Evolutionary conservation across 2,797 vertebrate genomes (phyloP), one percentile per base, ranked within the genome.

Genomic region (Cottoperca gobio): DNA sequence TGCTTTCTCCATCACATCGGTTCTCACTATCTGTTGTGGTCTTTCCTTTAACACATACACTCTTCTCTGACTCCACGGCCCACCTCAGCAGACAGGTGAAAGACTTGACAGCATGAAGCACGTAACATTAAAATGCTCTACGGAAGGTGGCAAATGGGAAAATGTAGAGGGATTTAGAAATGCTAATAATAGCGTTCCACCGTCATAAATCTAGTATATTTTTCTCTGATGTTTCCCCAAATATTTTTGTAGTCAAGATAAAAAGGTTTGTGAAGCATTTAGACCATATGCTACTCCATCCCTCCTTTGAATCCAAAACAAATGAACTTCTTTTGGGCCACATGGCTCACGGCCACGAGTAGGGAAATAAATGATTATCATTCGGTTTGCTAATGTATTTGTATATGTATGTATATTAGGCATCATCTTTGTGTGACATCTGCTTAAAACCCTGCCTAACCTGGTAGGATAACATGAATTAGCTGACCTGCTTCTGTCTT

Each of bases 281-380:
- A 61, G 42, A 76, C 79, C 81, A 78, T 73, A 84, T 84, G 81
- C 46, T 65, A 46, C 63, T 12, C 28, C 19, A 83, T 43, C 28
- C 70, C 48, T 76, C 16, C 69, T 78, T 73, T 83, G 65, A 77
- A 84, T 53, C 23, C 40, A 9, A 82, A 79, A 72, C 17, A 50
- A 53, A 73, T 69, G 53, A 58, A 45, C 28, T 73, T 45, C 16
- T 43, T 67, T 69, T 31, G n/a, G 13, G 10, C 45, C 64, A 52
- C 49, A 39, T 73, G 67, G 39, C 70, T 48, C 57, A 45, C 60
- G 64, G 35, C 35, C 39, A 11, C 33, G 9, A 55, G 19, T 12
- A 50, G 50, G 23, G 52, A 69, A 60, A 68, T 17, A 1, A 70
- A 39, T 61, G 8, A 58, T 33, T 21, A 37, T 45, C 13, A 19